Base-by-base conservation (phyloP, 2,888 invertebrate species). In the Mamestra brassicae region DNA sequence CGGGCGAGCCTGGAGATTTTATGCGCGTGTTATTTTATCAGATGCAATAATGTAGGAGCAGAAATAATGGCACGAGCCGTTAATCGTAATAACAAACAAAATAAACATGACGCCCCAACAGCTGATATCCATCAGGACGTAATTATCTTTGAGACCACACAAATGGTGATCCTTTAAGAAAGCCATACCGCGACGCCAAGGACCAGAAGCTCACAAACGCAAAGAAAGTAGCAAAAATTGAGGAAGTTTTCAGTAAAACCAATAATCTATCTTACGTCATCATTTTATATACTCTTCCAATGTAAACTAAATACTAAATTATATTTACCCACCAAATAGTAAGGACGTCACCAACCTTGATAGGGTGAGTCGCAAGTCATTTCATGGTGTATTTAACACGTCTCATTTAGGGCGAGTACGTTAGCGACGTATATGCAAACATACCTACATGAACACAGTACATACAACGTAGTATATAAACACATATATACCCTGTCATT, bases 321-420 rank as follows among this genome's bases (percentile, higher is more conserved):
- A 62, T 62, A 57, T 73, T 67, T 67, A 45, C 7, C 8, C 10
- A 60, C 17, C 2, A 63, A 38, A 63, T 61, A 67, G 26, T 64
- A 63, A 47, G 52, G 42, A 11, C 38, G 57, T 45, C 58, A 36
- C 38, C n/a, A 55, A 15, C 67, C 54, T 82, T 63, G 70, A n/a
- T 50, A 26, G 60, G 26, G 42, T 69, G 52, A 71, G 64, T 68
- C 61, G 50, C 67, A 38, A 84, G 71, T 79, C 57, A 83, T 86
- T 80, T 74, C 76, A 83, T 84, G 80, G 83, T 76, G 86, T 86
- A 89, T 87, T 89, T 85, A 89, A 83, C 80, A 74, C 71, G 75
- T 73, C 61, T 60, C 57, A 82, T 79, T 84, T 72, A 73, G 36
- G n/a, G 10, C 54, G 26, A 36, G 58, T 61, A 68, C 67, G 52